Base-by-base conservation (phyloP, 2,888 invertebrate genomes). In the Tanytarsus gracilentus region DNA sequence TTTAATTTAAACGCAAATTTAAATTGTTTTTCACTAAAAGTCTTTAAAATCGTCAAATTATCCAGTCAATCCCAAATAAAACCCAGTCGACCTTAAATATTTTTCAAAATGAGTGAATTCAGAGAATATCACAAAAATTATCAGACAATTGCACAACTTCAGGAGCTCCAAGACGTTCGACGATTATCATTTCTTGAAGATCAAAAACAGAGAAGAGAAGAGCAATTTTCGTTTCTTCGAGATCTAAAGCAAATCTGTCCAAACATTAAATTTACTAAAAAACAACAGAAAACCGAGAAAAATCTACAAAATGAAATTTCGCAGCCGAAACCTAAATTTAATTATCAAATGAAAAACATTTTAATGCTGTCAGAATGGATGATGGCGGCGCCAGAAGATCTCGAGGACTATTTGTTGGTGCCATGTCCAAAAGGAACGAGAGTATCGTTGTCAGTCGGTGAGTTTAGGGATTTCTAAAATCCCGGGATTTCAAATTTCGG, bases 311-410 rank as follows among this genome's bases (percentile, higher is more conserved):
- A 16, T n/a, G 36, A 36, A 14, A 14, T 36, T 36, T 36, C 36
- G n/a, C n/a, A n/a, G n/a, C n/a, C n/a, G n/a, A 6, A 3, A 23
- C n/a, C n/a, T 16, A 25, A 48, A 33, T 11, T 14, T 5, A 18
- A 36, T 11, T 2, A 11, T 2, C 4, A 9, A 14, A 40, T 68
- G 6, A 63, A 67, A 29, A 74, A 80, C 69, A 78, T 82, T 65
- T 73, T 96, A 7, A 96, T 96, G 88, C 69, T 87, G 62, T 95
- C 97, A 0, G 97, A 98, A 72, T 98, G 96, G 96, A 76, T 98
- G 70, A 76, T 86, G 1, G 90, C 96, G 65, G 81, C 86, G 61
- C 98, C 98, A 0, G 76, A 78, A 25, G 85, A 90, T 69, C 79
- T 91, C 58, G 76, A 80, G 4, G 81, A 84, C 51, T 92, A 91